These are phyloP conservation scores for Argyra leucocephala DNA, from an alignment of 2,888 invertebrate genomes.

Conservation along the genomic window DNA sequence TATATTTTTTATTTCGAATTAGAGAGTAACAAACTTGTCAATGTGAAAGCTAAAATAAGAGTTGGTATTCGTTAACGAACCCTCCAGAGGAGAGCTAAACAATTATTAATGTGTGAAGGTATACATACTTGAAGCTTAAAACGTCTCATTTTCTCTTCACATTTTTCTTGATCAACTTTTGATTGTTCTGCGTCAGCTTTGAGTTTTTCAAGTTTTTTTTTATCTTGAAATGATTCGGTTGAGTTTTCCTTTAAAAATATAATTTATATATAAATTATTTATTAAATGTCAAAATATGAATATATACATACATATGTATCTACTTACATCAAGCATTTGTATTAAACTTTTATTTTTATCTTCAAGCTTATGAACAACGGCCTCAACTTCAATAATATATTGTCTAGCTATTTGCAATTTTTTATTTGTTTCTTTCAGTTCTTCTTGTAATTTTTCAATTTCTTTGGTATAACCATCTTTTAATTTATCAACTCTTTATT, in stretches of 20 bases:
- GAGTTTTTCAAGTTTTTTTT: slow-evolving; percentile 35
- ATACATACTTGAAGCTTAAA: slow-evolving; percentile 26
- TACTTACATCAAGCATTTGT: slow-evolving; percentile 38
- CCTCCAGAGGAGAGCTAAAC: no score
- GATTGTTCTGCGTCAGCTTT: slow-evolving; percentile 32
- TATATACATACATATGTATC: neutral
- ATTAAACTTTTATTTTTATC: slow-evolving; percentile 38
- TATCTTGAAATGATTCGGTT: slow-evolving; percentile 37
- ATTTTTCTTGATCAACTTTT: slow-evolving; percentile 33
- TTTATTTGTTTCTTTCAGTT: slow-evolving; percentile 39
- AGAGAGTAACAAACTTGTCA: no score
- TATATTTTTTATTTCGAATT: no score
- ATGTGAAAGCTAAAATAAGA: no score
- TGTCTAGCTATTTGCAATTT: slow-evolving; percentile 37
- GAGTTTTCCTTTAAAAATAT: slow-evolving; percentile 36
- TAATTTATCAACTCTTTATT: neutral
- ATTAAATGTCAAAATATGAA: neutral
- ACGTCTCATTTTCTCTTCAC: slow-evolving; percentile 33
- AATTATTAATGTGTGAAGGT: no score
- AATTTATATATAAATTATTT: neutral
- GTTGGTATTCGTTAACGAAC: no score
- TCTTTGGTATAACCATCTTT: slow-evolving; percentile 27
- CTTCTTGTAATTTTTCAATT: slow-evolving; percentile 34
- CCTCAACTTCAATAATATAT: slow-evolving; percentile 39
- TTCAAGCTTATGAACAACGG: slow-evolving; percentile 35